Evolutionary conservation across 2,797 vertebrate genomes (phyloP).

Genomic region (Cirrhinus molitorella): DNA sequence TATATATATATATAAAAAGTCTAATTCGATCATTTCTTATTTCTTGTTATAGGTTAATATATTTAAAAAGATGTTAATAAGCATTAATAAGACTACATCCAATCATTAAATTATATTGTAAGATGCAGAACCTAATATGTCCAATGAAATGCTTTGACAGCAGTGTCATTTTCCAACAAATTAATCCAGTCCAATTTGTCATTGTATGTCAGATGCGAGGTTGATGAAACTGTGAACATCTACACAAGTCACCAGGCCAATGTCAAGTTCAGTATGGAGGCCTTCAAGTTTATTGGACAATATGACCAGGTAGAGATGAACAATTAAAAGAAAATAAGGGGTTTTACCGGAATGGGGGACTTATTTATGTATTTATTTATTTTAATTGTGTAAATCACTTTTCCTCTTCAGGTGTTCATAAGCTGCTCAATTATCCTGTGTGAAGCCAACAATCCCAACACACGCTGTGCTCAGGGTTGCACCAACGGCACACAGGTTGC

Average conservation of each 20-base stretch:
- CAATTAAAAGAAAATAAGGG: no score
- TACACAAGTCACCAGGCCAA: slow-evolving; percentile 30
- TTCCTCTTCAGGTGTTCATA: slow-evolving; percentile 74
- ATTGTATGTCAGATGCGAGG: slow-evolving; percentile 63
- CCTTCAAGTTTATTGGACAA: slow-evolving; percentile 78
- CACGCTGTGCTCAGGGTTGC: slow-evolving; percentile 73
- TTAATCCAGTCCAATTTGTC: not conserved
- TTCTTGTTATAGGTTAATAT: no score
- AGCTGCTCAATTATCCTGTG: slow-evolving; percentile 78
- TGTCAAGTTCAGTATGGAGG: slow-evolving; percentile 74
- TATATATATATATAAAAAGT: no score
- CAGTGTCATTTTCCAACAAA: not conserved
- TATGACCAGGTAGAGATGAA: slow-evolving; percentile 68
- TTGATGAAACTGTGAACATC: slow-evolving; percentile 69
- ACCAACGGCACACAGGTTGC: not conserved
- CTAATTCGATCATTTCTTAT: not conserved
- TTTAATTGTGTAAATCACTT: slow-evolving; percentile 4
- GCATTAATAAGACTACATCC: no score
- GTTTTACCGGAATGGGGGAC: no score
- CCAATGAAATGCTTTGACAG: not conserved
- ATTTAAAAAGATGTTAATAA: no score
- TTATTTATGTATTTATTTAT: no score
- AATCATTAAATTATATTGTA: no score
- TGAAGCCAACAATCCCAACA: slow-evolving; percentile 61
- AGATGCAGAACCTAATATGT: not conserved